Base-by-base conservation (phyloP, 2,113 vertebrate genomes). In the Lathamus discolor region DNA sequence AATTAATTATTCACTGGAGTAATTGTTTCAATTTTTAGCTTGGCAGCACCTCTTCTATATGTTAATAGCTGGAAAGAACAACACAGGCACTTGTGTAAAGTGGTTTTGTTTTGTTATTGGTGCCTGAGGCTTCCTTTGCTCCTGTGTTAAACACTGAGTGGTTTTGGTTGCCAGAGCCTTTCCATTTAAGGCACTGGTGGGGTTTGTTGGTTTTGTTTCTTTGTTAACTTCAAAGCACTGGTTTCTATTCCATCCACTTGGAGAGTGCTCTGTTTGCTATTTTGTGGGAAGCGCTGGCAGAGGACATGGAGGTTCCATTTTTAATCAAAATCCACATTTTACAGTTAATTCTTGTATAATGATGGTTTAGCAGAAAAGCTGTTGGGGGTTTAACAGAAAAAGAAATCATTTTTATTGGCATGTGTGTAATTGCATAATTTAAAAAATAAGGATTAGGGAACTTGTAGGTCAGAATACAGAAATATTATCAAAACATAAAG, bases 1-100 rank as follows among this genome's bases (percentile, higher is more conserved):
- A 37, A 48, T 91, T 87, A 94, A 90, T 89, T 94, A 89, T 95
- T 92, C 70, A 90, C 49, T 44, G 62, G 43, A 73, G 44, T 78
- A 9, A 79, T 80, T 76, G 87, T 90, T 54, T 37, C 72, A n/a
- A 7, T 70, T 92, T 86, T 81, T 55, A 84, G 62, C 69, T 92
- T 92, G 95, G 91, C 89, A 93, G 83, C 51, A 46, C 43, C 55
- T 91, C 73, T 83, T 63, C 59, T 81, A 7, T 83, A 33, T 11
- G 3, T 78, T 84, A 87, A 62, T 91, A 82, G 92, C 61, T 93
- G 83, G 55, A 54, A 72, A 48, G 88, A 72, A 44, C 43, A 33
- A 41, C 63, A 77, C 16, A 7, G 7, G 7, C 8, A n/a, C 52
- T 35, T 63, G 69, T 95, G 80, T 55, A 75, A 92, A 39, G 84